These are phyloP conservation scores for Smutsia gigantea DNA, from an alignment of 2,797 vertebrate genomes.

Conservation along the genomic window DNA sequence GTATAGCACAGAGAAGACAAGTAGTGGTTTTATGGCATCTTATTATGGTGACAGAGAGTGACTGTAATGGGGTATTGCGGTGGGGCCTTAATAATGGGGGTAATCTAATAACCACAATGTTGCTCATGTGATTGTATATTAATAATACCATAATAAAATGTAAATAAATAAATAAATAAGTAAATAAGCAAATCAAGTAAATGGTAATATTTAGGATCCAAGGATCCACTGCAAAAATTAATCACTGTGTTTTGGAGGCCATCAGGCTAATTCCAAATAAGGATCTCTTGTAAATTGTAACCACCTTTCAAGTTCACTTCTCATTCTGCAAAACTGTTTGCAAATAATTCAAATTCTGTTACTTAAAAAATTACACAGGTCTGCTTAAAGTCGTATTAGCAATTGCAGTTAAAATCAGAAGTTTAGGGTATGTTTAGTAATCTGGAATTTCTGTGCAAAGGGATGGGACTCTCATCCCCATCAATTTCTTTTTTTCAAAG, in stretches of 20 bases:
- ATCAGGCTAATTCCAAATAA: background rate
- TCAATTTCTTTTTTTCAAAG: background rate
- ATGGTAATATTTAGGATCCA: background rate
- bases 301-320: background rate
- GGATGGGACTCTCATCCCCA: background rate
- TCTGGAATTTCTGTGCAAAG: background rate
- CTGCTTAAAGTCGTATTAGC: background rate
- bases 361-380: background rate
- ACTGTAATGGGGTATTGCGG: too few relatives aligned
- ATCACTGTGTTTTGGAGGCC: background rate
- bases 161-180: too few relatives aligned
- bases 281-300: background rate
- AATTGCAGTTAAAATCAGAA: slow-evolving; percentile 17
- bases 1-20: too few relatives aligned
- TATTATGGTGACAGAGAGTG: too few relatives aligned
- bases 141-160: too few relatives aligned
- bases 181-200: slow-evolving; percentile 19
- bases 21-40: too few relatives aligned
- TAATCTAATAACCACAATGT: too few relatives aligned
- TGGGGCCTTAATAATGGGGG: too few relatives aligned
- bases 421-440: background rate
- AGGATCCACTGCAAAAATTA: background rate
- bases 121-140: too few relatives aligned
- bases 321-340: background rate
- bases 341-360: background rate